Evolutionary conservation across 2,888 invertebrate species (phyloP).

Genomic region (Drosophila atripex): DNA sequence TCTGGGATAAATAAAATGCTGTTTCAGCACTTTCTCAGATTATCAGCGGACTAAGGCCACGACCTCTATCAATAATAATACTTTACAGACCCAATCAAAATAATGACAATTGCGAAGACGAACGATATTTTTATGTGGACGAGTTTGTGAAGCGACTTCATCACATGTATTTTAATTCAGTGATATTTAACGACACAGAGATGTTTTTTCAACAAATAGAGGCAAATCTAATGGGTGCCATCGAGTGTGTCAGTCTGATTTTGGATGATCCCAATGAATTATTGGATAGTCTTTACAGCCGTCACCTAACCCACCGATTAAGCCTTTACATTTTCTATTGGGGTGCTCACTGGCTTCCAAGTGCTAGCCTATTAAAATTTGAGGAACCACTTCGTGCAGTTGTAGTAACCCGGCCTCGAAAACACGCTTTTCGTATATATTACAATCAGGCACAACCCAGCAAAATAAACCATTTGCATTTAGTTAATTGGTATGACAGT

Average conservation of each 20-base stretch:
- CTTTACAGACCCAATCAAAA: conserved; percentile 29
- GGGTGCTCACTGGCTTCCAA: conserved; percentile 85
- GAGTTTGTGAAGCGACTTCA: conserved; percentile 81
- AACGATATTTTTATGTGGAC: conserved; percentile 71
- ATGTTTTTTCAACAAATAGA: conserved; percentile 81
- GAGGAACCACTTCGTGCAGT: conserved; percentile 85
- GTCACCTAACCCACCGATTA: conserved; percentile 79
- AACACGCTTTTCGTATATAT: conserved; percentile 86
- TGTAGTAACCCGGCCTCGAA: conserved; percentile 86
- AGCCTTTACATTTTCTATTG: conserved; percentile 88
- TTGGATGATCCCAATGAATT: conserved; percentile 79
- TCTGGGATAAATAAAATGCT: background rate
- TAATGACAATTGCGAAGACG: conserved; percentile 44
- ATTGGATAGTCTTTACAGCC: conserved; percentile 70
- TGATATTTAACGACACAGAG: conserved; percentile 79
- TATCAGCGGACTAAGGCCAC: conserved; percentile 79
- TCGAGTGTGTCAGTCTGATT: conserved; percentile 82
- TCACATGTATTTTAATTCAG: conserved; percentile 74
- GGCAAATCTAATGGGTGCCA: conserved; percentile 74
- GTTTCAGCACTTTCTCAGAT: conserved; percentile 81
- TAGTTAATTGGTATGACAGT: conserved; percentile 90
- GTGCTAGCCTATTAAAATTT: conserved; percentile 71
- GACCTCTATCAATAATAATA: conserved; percentile 75
- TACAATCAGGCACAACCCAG: conserved; percentile 89
- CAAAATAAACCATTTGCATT: conserved; percentile 85